Conservation (phyloP, 1,140 invertebrate genomes). For the Heliconius congener region DNA sequence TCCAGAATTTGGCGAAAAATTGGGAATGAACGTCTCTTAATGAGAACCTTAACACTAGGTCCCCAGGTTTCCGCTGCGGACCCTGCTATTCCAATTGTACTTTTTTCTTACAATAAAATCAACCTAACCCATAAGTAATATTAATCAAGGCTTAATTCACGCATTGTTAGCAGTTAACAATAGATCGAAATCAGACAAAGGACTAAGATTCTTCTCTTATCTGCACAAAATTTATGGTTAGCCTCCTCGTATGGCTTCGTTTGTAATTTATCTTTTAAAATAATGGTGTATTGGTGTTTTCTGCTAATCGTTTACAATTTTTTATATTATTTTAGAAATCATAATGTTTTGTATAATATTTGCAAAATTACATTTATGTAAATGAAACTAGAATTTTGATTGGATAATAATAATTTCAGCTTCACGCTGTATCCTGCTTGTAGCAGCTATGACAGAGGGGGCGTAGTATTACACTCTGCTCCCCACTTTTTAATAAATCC, state of each 20-base stretch:
- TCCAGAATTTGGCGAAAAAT: too few species aligned
- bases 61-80: too few species aligned
- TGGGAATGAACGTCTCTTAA: too few species aligned
- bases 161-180: constrained; percentile 44
- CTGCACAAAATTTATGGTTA: constrained; percentile 21
- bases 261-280: constrained; percentile 1
- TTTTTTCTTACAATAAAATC: not conserved
- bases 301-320: not conserved
- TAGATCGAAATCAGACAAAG: constrained; percentile 42
- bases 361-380: not conserved
- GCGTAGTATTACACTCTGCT: too few species aligned
- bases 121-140: constrained; percentile 23
- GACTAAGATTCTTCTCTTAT: constrained; percentile 32
- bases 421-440: too few species aligned
- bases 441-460: too few species aligned
- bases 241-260: not conserved
- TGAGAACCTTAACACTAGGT: too few species aligned
- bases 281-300: not conserved
- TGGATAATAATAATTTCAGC: too few species aligned
- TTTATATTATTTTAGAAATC: not conserved
- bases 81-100: too few species aligned
- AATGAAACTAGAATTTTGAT: not conserved
- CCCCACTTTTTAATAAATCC: too few species aligned
- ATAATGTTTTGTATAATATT: not conserved
- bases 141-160: constrained; percentile 40